Percentiles rank a stretch among this genome's conserved stretches.
Conservation (phyloP, 2,113 vertebrate genomes). For the Nerophis lumbriciformis region DNA sequence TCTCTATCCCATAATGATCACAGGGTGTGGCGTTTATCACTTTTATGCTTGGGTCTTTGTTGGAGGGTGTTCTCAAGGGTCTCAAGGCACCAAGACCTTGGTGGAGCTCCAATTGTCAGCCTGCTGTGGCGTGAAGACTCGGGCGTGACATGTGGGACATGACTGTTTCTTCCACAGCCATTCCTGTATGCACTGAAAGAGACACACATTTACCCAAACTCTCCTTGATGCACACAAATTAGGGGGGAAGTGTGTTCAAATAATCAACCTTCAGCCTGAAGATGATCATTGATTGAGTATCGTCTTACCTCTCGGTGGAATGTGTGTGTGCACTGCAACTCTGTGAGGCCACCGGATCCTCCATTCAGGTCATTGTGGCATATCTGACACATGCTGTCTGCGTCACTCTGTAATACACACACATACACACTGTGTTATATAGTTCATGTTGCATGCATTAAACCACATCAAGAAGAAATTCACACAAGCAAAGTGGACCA, state of each 20-base stretch:
- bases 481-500: neutral
- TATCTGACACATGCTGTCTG: slow-evolving; percentile 61
- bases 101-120: slow-evolving; percentile 51
- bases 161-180: slow-evolving; percentile 65
- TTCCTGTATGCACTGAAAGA: slow-evolving; percentile 62
- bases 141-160: slow-evolving; percentile 53
- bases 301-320: slow-evolving; percentile 65
- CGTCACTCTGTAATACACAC: slow-evolving; percentile 59
- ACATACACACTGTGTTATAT: slow-evolving; percentile 24
- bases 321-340: slow-evolving; percentile 63
- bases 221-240: too few relatives aligned
- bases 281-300: too few relatives aligned
- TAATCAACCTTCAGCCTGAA: too few relatives aligned
- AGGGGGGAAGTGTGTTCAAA: too few relatives aligned
- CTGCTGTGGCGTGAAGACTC: slow-evolving; percentile 52
- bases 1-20: too few relatives aligned
- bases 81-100: slow-evolving; percentile 58
- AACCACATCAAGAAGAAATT: neutral
- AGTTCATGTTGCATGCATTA: too few relatives aligned
- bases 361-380: slow-evolving; percentile 58
- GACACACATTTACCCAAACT: neutral
- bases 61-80: too few relatives aligned
- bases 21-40: too few relatives aligned
- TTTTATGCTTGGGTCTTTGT: too few relatives aligned
- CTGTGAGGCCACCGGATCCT: slow-evolving; percentile 44